Percentiles rank a stretch among this genome's conserved stretches.
Conservation (phyloP, 2,888 invertebrate species). For the Cataglyphis albicans region DNA sequence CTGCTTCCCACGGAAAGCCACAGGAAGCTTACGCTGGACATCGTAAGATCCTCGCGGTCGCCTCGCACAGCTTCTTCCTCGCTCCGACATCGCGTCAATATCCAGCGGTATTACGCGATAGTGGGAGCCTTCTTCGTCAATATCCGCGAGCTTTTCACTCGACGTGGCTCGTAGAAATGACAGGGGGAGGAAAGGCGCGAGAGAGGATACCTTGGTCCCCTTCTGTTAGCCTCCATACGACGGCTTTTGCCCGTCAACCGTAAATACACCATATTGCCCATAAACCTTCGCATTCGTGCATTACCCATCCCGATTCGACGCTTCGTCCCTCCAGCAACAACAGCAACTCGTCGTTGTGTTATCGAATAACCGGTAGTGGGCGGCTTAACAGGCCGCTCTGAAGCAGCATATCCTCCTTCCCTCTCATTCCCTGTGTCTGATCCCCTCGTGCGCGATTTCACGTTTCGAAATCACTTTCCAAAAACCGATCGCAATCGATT, state of each 20-base stretch:
- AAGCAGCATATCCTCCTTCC: conserved; percentile 49
- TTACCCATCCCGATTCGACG: conserved; percentile 80
- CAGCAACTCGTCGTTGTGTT: conserved; percentile 71
- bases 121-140: conserved; percentile 60
- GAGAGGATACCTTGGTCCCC: conserved; percentile 65
- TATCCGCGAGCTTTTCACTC: conserved; percentile 65
- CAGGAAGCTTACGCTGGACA: conserved; percentile 28
- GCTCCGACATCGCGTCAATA: conserved; percentile 43
- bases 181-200: conserved; percentile 53
- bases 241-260: conserved; percentile 78
- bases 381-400: conserved; percentile 76
- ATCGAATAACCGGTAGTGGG: conserved; percentile 78
- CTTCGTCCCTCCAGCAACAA: conserved; percentile 53
- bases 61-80: neutral
- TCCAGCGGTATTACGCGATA: conserved; percentile 38
- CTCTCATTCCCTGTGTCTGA: conserved; percentile 1
- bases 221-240: conserved; percentile 62
- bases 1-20: conserved; percentile 52
- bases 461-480: conserved; percentile 45
- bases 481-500: conserved; percentile 7
- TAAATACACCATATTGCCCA: conserved; percentile 84
- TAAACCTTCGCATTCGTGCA: conserved; percentile 84
- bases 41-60: conserved; percentile 32
- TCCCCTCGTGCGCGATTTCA: neutral
- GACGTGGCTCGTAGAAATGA: conserved; percentile 54